A percentile compares a stretch with the other conserved stretches of the same genome.
Evolutionary conservation across 2,113 vertebrate species (phyloP).

Genomic region (Antigone vipio): DNA sequence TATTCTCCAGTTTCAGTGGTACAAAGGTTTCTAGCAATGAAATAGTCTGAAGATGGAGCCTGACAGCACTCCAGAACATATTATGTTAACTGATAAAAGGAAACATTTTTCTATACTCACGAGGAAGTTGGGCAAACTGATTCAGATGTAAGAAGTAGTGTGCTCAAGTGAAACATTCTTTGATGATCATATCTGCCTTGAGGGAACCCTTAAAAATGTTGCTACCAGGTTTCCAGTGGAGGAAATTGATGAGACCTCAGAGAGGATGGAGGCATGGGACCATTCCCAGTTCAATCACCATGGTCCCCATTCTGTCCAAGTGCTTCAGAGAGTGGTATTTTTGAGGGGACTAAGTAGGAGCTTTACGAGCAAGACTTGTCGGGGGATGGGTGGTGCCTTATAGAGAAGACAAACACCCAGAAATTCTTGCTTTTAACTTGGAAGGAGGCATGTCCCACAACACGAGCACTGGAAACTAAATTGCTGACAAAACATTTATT

Average conservation of each 20-base stretch:
- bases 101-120: not conserved
- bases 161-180: not conserved
- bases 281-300: not conserved
- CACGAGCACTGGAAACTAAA: not conserved
- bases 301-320: not conserved
- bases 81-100: not conserved
- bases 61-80: not conserved
- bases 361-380: not conserved
- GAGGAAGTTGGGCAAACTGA: not conserved
- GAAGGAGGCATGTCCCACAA: not conserved
- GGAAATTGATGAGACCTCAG: not conserved
- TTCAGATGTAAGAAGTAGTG: not conserved
- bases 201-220: not conserved
- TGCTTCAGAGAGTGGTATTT: not conserved
- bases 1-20: not conserved
- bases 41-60: not conserved
- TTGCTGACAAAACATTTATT: not conserved
- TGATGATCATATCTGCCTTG: not conserved
- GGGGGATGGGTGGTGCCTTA: not conserved
- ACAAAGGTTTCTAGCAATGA: not conserved
- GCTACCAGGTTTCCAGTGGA: not conserved
- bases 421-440: not conserved
- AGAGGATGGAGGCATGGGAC: not conserved
- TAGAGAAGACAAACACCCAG: not conserved
- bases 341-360: not conserved